Base-by-base conservation (phyloP, 2,797 vertebrate species). In the Pachyuromys duprasi region DNA sequence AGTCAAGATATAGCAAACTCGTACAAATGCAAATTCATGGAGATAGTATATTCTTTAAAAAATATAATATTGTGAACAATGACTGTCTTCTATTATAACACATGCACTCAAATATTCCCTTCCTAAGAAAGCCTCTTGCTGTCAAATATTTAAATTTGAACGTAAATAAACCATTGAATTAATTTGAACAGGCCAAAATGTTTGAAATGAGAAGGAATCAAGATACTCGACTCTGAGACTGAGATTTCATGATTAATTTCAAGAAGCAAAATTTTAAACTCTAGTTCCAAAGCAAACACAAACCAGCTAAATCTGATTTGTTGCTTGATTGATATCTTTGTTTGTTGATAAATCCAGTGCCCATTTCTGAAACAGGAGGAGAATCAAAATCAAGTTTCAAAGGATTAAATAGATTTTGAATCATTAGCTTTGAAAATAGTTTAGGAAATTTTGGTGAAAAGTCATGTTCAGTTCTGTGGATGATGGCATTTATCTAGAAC, bases 31-130 rank as follows among this genome's bases (percentile, higher is more conserved):
- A 87, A 87, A 31, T 93, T 93, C 76, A 93, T 49, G 12, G 2
- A 79, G 36, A 78, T 92, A 92, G 84, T 24, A 74, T 89, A 1
- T 17, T 81, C 60, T 74, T 90, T 76, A 90, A 95, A 90, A 95
- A 91, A 82, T 78, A 78, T 81, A 62, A 63, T 81, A 86, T 78
- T 92, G 79, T 89, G 8, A 67, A 96, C 86, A 93, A 86, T 81
- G 8, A 22, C 82, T 84, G 17, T 90, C 69, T 91, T 33, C 42
- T 89, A 67, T 91, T 81, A 39, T 42, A 94, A 79, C 42, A 55
- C 20, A 91, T 94, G 7, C 14, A 72, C 9, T 82, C 83, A 72
- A 65, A 78, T 76, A 76, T 26, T 12, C n/a, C 8, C 18, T 24
- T 57, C 49, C 45, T 36, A 89, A 31, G 22, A 63, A 70, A 93